Percentiles rank a stretch among this genome's conserved stretches.
These are phyloP conservation scores for Anticlea derivata DNA, from an alignment of 2,888 invertebrate species.

Conservation along the genomic window DNA sequence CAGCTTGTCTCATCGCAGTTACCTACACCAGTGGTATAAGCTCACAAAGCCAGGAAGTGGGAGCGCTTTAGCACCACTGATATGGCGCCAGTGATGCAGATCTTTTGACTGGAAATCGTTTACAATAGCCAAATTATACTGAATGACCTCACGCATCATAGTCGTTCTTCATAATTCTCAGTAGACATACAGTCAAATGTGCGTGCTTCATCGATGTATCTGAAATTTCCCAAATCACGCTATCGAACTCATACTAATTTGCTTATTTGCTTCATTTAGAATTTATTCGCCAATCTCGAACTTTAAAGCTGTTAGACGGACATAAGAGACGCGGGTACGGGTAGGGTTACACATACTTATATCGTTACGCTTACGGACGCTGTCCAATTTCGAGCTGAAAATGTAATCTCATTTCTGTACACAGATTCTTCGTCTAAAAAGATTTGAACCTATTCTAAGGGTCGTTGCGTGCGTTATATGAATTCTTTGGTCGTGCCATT, in stretches of 20 bases:
- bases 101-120: slow-evolving; percentile 17
- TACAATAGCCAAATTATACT: slow-evolving; percentile 33
- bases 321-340: slow-evolving; percentile 7
- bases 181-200: slow-evolving; percentile 15
- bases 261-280: slow-evolving; percentile 79
- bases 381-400: slow-evolving; percentile 22
- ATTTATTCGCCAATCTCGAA: slow-evolving; percentile 58
- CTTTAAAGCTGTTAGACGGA: slow-evolving; percentile 4
- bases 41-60: not conserved
- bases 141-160: slow-evolving; percentile 30
- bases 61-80: not conserved
- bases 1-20: not conserved
- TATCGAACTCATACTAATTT: slow-evolving; percentile 75
- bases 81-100: not conserved
- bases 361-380: slow-evolving; percentile 13
- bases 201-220: slow-evolving; percentile 52
- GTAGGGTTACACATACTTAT: slow-evolving; percentile 23
- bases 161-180: slow-evolving; percentile 31
- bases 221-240: slow-evolving; percentile 66
- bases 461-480: slow-evolving; percentile 22
- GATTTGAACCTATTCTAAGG: slow-evolving; percentile 23
- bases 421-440: slow-evolving; percentile 21
- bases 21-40: not conserved
- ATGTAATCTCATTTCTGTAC: slow-evolving; percentile 29
- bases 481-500: slow-evolving; percentile 24